Evolutionary conservation across 2,113 vertebrate species (phyloP).

Genomic region (Martes martes): DNA sequence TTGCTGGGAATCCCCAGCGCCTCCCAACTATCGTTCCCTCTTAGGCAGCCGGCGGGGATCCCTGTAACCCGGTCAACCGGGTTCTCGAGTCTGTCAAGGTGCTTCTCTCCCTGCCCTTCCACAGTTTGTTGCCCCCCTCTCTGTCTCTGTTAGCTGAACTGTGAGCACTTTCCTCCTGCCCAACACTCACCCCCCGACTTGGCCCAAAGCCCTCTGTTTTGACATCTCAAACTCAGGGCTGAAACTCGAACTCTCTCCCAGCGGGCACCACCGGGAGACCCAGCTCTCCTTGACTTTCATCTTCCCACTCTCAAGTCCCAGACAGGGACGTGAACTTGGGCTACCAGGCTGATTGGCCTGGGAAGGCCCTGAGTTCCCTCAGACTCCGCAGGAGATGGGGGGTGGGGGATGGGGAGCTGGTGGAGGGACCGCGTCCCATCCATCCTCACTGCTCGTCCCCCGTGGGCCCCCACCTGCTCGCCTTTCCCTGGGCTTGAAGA

Average conservation of each 20-base stretch:
- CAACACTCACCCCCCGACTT: no score
- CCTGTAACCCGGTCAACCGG: neutral
- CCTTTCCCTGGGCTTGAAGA: neutral
- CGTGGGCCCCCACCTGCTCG: accelerated
- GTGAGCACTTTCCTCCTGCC: neutral
- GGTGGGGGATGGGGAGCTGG: neutral
- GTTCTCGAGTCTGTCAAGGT: neutral
- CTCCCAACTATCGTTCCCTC: neutral
- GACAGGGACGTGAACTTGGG: accelerated
- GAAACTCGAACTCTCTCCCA: no score
- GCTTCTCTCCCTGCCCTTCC: neutral
- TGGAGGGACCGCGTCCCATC: neutral
- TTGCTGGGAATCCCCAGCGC: neutral
- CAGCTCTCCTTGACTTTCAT: neutral
- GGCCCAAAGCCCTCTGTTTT: neutral
- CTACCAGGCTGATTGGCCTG: neutral
- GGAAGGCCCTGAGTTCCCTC: neutral
- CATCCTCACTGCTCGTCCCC: no score
- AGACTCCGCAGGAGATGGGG: neutral
- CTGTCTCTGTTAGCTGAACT: neutral
- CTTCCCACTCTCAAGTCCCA: neutral
- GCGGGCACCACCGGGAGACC: neutral
- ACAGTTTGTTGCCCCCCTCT: neutral
- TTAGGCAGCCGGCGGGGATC: neutral
- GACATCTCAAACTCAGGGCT: neutral